phyloP scores from a whole-genome alignment of 2,113 vertebrate species.

The Boulengeromyrus knoepffleri region DNA sequence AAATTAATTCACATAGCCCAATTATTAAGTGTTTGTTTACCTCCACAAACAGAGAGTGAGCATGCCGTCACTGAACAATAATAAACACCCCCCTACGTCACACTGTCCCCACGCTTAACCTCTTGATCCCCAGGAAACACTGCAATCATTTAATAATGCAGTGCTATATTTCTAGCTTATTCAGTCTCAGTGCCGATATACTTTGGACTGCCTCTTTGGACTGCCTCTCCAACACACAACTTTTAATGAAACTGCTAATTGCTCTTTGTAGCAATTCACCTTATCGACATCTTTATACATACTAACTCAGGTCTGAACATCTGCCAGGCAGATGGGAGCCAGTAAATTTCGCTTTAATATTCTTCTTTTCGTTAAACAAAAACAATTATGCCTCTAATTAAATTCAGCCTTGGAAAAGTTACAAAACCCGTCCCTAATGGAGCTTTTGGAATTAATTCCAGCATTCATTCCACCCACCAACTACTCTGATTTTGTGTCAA shows the following conservation, averaged over 20 bases:
- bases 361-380: neutral
- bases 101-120: neutral
- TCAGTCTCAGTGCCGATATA: neutral
- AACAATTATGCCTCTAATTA: neutral
- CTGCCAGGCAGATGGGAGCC: neutral
- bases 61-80: neutral
- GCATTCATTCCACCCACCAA: neutral
- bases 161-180: neutral
- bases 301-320: neutral
- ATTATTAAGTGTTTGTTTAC: neutral
- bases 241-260: neutral
- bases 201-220: neutral
- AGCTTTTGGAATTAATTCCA: neutral
- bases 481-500: neutral
- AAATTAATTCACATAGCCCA: too few species aligned
- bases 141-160: neutral
- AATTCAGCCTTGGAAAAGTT: neutral
- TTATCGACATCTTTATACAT: neutral
- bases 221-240: neutral
- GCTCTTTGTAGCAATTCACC: neutral
- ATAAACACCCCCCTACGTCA: neutral
- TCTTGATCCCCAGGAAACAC: neutral
- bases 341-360: neutral
- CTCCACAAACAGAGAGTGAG: neutral
- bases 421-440: neutral